phyloP scores from a whole-genome alignment of 2,888 invertebrate species.

The Troilus luridus region DNA sequence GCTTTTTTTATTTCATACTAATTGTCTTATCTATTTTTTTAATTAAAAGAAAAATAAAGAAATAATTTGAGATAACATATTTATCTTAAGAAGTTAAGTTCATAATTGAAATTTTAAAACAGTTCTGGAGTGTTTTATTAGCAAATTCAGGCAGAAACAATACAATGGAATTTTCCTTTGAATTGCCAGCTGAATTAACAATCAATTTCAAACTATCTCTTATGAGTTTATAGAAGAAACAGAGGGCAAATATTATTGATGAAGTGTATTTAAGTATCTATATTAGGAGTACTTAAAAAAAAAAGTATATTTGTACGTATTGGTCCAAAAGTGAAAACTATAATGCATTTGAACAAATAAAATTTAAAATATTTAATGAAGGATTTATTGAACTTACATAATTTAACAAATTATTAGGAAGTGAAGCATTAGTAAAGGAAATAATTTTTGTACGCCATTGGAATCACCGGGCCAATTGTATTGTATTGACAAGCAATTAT shows the following conservation, averaged over 20 bases:
- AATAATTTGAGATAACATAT: not conserved
- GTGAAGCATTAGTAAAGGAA: no score
- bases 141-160: not conserved
- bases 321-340: no score
- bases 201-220: not conserved
- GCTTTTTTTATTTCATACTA: not conserved
- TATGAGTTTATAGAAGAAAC: not conserved
- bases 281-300: no score
- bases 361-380: no score
- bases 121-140: conserved; percentile 3
- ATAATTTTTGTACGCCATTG: no score
- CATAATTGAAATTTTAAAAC: not conserved
- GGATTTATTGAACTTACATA: no score
- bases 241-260: not conserved
- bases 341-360: no score
- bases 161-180: not conserved
- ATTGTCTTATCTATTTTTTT: not conserved
- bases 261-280: not conserved
- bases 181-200: not conserved
- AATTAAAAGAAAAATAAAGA: not conserved
- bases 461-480: no score
- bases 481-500: no score
- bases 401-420: no score
- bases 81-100: conserved; percentile 1
- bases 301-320: no score